These are phyloP conservation scores for Mesorhabditis belari DNA, from an alignment of 2,888 invertebrate genomes.

Conservation along the genomic window DNA sequence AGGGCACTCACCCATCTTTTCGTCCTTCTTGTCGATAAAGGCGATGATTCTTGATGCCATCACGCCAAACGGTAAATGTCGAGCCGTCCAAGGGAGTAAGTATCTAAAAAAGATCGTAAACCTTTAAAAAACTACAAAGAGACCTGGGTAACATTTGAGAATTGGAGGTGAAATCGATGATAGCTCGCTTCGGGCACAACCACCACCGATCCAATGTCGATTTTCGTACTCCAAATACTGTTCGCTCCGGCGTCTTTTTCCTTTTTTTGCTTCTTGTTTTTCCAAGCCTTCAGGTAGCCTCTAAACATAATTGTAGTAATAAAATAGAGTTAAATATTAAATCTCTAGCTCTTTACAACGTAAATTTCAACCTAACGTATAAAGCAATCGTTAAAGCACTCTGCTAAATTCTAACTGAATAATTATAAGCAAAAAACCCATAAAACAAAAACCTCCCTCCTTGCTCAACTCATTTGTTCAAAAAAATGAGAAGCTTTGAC, in stretches of 20 bases:
- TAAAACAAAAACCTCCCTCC: too few species aligned
- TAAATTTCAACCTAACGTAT: too few species aligned
- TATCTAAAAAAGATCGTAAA: background rate
- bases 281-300: background rate
- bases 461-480: too few species aligned
- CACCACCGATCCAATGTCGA: background rate
- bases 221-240: background rate
- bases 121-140: background rate
- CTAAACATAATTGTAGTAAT: too few species aligned
- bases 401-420: too few species aligned
- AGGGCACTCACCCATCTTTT: too few species aligned
- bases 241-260: background rate
- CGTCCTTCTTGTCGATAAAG: background rate
- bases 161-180: constrained; percentile 1
- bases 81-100: background rate
- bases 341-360: too few species aligned
- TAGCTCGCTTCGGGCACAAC: constrained; percentile 1
- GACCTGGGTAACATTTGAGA: background rate
- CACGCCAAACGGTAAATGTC: background rate
- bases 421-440: too few species aligned
- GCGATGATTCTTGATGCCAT: background rate
- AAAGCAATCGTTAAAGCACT: too few species aligned
- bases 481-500: too few species aligned
- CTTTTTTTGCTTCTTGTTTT: background rate
- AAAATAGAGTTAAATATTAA: too few species aligned